Base-by-base conservation (phyloP, 2,888 invertebrate genomes). In the Drosophila fungiperda region DNA sequence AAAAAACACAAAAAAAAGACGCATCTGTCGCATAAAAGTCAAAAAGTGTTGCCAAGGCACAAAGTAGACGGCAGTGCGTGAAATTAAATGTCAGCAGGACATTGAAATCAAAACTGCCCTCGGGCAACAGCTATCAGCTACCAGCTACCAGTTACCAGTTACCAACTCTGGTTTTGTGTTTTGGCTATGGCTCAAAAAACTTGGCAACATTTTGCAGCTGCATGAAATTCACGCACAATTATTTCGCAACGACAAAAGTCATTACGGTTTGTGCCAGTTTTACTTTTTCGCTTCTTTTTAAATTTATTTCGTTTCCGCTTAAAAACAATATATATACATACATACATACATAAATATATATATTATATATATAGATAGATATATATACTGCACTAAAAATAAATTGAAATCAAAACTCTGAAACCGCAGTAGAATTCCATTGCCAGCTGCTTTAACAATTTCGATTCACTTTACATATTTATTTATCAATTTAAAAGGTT, bases 41-140 rank as follows among this genome's bases (percentile, higher is more conserved):
- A 85, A 81, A 87, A 87, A 87, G 86, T 87, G 87, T 87, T 86
- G 84, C 83, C 84, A 86, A 86, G 81, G 86, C 83, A 87, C 74
- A 86, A 87, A 87, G 84, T 87, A 80, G 81, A 87, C 87, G 82
- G 86, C 87, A 87, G 84, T 87, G 84, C 86, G 86, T 87, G 86
- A 87, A 87, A 87, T 87, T 87, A 87, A 87, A 87, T 87, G 86
- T 83, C 87, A 87, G 87, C 87, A 82, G 82, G 86, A 87, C 87
- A 84, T 84, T 81, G 83, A 82, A 86, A 80, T 66, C 83, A 57
- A 80, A 62, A 57, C 57, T 45, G 42, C 29, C 67, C 60, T 52
- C 66, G 66, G 49, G 66, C 57, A 23, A 23, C 66, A 49, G 33
- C 61, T 50, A 45, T 45, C 45, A 15, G 42, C 42, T 12, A 20